These are phyloP conservation scores for Apodemia zela DNA, from an alignment of 2,888 invertebrate genomes.

Conservation along the genomic window DNA sequence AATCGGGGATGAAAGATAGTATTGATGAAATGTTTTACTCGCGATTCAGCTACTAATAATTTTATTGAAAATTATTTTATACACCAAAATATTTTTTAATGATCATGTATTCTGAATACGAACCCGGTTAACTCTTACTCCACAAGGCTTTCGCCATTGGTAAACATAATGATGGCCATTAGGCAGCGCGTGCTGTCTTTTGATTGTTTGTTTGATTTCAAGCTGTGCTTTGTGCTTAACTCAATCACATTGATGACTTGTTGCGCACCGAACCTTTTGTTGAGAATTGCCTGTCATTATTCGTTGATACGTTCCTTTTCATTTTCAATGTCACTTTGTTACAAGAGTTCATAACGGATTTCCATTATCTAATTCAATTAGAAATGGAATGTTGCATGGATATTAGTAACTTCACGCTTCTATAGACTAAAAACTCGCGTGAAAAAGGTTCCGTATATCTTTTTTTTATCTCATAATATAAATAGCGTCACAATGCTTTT, in stretches of 20 bases:
- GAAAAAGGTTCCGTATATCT: no score
- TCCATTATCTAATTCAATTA: background rate
- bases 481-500: no score
- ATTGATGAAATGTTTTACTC: no score
- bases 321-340: conserved; percentile 1
- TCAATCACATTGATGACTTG: conserved; percentile 11
- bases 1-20: no score
- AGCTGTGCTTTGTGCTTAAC: conserved; percentile 15
- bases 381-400: background rate
- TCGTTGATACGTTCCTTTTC: conserved; percentile 6
- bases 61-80: no score
- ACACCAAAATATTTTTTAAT: no score
- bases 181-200: conserved; percentile 27
- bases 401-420: background rate
- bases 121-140: background rate
- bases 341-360: background rate
- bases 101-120: background rate
- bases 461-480: no score
- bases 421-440: no score
- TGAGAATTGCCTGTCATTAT: conserved; percentile 12
- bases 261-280: conserved; percentile 18
- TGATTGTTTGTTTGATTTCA: conserved; percentile 17
- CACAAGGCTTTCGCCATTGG: conserved; percentile 20
- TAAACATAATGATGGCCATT: conserved; percentile 25
- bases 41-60: no score